Percentiles rank a stretch among this genome's conserved stretches.
Conservation (phyloP, 2,113 vertebrate genomes). For the Notothenia coriiceps region DNA sequence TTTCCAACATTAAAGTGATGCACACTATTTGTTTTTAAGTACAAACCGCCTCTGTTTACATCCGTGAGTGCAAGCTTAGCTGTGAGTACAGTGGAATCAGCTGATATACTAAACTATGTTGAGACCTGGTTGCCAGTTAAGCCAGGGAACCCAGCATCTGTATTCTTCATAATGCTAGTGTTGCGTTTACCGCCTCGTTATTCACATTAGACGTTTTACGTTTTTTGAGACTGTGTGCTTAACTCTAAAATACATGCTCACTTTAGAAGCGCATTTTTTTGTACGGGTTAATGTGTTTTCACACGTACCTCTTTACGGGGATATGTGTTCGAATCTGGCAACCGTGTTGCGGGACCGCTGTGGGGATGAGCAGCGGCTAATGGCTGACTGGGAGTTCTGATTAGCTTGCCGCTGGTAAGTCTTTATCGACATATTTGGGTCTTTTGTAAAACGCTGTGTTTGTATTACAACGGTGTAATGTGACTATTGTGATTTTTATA, state of each 20-base stretch:
- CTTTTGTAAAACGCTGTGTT: background rate
- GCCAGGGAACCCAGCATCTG: background rate
- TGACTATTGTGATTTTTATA: background rate
- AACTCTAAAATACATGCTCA: rapidly evolving
- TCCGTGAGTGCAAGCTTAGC: background rate
- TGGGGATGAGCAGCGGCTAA: constrained; percentile 56
- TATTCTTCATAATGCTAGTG: background rate
- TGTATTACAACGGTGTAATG: background rate
- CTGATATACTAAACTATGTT: constrained; percentile 35
- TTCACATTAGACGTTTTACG: background rate
- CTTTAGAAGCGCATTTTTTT: background rate
- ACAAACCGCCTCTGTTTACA: constrained; percentile 6
- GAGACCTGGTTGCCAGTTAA: constrained; percentile 54
- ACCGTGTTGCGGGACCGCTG: constrained; percentile 31
- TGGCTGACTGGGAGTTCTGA: constrained; percentile 58
- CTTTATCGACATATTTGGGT: background rate
- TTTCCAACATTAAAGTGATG: constrained; percentile 61
- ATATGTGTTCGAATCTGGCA: constrained; percentile 15
- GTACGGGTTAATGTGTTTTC: background rate
- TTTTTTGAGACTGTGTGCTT: background rate
- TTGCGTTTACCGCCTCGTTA: background rate
- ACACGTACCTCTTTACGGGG: background rate
- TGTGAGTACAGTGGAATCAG: constrained; percentile 42
- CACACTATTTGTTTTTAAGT: constrained; percentile 15
- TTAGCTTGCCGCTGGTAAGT: constrained; percentile 25